phyloP scores from a whole-genome alignment of 2,888 invertebrate species.

The Bursaphelenchus okinawaensis region DNA sequence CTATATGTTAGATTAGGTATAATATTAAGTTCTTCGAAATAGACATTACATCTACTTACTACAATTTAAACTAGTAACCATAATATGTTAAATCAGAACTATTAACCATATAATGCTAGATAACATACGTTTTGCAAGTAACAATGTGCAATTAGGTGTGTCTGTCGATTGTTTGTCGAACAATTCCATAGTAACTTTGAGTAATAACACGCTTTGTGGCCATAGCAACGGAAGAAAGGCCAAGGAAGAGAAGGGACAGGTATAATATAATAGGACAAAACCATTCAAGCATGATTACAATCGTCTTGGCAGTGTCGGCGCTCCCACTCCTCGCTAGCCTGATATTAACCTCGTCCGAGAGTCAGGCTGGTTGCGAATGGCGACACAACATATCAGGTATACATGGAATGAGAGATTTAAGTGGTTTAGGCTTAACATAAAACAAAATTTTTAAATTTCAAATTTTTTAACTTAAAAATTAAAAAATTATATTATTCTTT shows the following conservation, averaged over 20 bases:
- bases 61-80: too few relatives aligned
- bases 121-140: too few relatives aligned
- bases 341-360: background rate
- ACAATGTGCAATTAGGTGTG: too few relatives aligned
- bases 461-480: background rate
- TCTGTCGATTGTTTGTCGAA: too few relatives aligned
- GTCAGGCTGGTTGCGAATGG: conserved; percentile 10
- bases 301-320: background rate
- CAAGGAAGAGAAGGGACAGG: background rate
- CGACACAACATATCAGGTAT: conserved; percentile 24
- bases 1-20: too few relatives aligned
- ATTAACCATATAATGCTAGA: too few relatives aligned
- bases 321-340: too few relatives aligned
- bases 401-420: too few relatives aligned
- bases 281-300: background rate
- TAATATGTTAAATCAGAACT: too few relatives aligned
- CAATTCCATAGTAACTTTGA: too few relatives aligned
- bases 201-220: background rate
- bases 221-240: background rate
- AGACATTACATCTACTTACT: too few relatives aligned
- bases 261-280: background rate
- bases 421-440: background rate
- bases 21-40: too few relatives aligned
- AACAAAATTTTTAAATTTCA: conserved; percentile 1
- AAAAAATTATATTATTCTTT: background rate